Evolutionary conservation across 2,797 vertebrate species (phyloP), one percentile per base, ranked within the genome.

Genomic region (Nothura maculosa): DNA sequence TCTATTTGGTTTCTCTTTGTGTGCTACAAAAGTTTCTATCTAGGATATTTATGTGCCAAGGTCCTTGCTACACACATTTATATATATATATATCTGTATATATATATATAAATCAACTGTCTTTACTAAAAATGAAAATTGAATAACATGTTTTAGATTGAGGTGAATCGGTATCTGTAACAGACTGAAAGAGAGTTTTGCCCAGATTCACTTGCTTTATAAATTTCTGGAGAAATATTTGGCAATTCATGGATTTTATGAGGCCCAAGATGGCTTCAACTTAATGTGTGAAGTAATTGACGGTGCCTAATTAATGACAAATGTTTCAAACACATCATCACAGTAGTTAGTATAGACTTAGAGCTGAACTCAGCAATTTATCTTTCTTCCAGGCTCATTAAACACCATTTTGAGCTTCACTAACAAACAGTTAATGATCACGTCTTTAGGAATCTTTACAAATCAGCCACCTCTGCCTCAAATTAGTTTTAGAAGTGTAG

Each of bases 271-370:
- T 86, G 74, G 74, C n/a, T 89, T 78, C 92, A 60, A 63, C 50
- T 94, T 92, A 57, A 92, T 93, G 47, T 48, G 87, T 38, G 40
- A 93, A 80, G 82, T 89, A 96, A 96, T 67, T 84, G 67, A 85
- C 2, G 3, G 85, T 85, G 47, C 52, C 67, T 93, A 95, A 95
- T 93, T 93, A 91, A 91, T 84, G 89, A 64, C 7, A 70, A 94
- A 74, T 80, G 63, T 64, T 95, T 95, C 63, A 89, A 81, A 93
- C 19, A 64, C 50, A 50, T 80, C 84, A 47, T 79, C 1, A 0
- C 47, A 69, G 14, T 68, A 90, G 70, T 72, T 86, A 25, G 47
- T 92, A 34, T 63, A 86, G 80, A 84, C 36, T 84, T 91, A 47
- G 60, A 92, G 67, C 52, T 90, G 79, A 94, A 91, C 48, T 87